Conservation (phyloP, 2,797 vertebrate genomes). For the Sebastes diaconus region DNA sequence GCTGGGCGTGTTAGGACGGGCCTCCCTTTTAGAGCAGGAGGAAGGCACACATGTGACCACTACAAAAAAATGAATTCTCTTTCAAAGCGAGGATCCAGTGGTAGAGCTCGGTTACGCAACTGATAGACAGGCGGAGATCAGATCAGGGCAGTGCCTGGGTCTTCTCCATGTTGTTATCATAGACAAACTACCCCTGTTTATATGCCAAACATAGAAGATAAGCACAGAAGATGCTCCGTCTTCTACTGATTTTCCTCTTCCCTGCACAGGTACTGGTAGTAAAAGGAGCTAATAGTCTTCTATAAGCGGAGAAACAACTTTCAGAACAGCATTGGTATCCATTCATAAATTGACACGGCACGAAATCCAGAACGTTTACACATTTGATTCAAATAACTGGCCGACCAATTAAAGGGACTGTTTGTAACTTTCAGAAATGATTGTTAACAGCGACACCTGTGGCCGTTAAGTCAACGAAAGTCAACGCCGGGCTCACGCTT, state of each 20-base stretch:
- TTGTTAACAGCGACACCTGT: no score
- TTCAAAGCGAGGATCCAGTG: slow-evolving; percentile 21
- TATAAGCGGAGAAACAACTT: not conserved
- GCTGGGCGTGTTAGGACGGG: slow-evolving; percentile 55
- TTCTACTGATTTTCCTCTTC: not conserved
- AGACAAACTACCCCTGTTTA: not conserved
- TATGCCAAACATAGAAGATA: not conserved
- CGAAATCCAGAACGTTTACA: not conserved
- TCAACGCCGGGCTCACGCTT: no score
- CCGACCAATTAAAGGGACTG: not conserved
- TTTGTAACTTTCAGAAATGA: no score
- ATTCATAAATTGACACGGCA: not conserved
- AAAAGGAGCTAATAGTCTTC: not conserved
- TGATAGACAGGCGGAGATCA: slow-evolving; percentile 19
- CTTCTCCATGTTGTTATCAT: not conserved
- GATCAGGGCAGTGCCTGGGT: not conserved
- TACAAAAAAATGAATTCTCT: slow-evolving; percentile 22
- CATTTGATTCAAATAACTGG: not conserved
- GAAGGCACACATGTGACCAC: slow-evolving; percentile 24
- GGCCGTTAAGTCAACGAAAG: no score
- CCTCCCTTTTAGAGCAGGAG: slow-evolving; percentile 10
- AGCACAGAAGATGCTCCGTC: not conserved
- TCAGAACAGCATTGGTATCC: not conserved
- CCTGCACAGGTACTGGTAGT: not conserved
- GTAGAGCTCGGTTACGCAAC: not conserved